These are phyloP conservation scores for Stenodera caucasica DNA, from an alignment of 2,888 invertebrate species.

Conservation along the genomic window DNA sequence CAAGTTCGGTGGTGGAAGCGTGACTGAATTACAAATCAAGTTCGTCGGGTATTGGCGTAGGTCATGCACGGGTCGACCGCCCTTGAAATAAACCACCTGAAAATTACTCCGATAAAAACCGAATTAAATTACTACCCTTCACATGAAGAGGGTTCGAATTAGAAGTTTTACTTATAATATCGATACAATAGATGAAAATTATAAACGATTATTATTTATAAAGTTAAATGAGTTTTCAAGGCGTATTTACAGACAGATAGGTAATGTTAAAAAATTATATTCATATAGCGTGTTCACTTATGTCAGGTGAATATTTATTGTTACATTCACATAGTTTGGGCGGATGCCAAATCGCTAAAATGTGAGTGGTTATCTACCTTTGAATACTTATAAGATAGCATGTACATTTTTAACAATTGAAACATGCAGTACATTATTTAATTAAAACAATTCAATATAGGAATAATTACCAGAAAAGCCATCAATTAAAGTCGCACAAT, in stretches of 20 bases:
- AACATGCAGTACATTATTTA: slow-evolving; percentile 6
- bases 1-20: slow-evolving; percentile 18
- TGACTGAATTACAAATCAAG: slow-evolving; percentile 22
- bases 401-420: slow-evolving; percentile 22
- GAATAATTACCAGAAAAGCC: neutral
- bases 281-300: slow-evolving; percentile 38
- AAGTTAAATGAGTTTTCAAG: slow-evolving; percentile 34
- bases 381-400: slow-evolving; percentile 30
- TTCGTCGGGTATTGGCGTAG: slow-evolving; percentile 21
- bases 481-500: neutral
- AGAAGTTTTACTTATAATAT: neutral
- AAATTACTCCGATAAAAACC: slow-evolving; percentile 23
- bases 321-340: slow-evolving; percentile 42
- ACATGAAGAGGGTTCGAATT: neutral
- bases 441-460: neutral
- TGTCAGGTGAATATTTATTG: slow-evolving; percentile 45
- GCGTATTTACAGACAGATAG: slow-evolving; percentile 11
- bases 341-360: slow-evolving; percentile 41
- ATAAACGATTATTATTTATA: too few relatives aligned
- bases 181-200: too few relatives aligned
- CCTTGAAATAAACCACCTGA: slow-evolving; percentile 18
- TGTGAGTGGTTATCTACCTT: slow-evolving; percentile 36
- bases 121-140: neutral
- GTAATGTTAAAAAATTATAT: slow-evolving; percentile 41
- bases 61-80: slow-evolving; percentile 21